Evolutionary conservation across 2,888 invertebrate species (phyloP), one percentile per base, ranked within the genome.

Genomic region (Phaonia tiefii): DNA sequence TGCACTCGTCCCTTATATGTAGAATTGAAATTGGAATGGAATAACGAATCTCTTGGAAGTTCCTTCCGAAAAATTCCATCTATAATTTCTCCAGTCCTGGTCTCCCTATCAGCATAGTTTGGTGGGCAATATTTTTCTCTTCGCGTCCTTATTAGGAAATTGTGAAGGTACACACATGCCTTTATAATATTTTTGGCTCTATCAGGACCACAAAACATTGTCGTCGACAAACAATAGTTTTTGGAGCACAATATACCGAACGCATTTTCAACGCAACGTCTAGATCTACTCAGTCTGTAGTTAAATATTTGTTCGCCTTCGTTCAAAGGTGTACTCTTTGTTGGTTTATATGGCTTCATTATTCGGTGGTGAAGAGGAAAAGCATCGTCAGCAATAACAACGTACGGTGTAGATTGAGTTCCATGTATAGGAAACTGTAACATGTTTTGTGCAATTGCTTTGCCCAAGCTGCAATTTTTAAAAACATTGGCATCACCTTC

Each of bases 401-500:
- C 56, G 15, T 26, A 56, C 1, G 58, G 44, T 1, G 25, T 56
- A 15, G 54, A 5, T 2, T 58, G 25, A 4, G 8, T 13, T 26
- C 11, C 10, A 25, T 56, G n/a, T 11, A 1, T 44, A 1, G 70
- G 70, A 25, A 56, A 56, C 7, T 8, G n/a, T 11, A 70, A 17
- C 25, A 42, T 31, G n/a, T 54, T 69, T 69, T 69, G 39, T 1
- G n/a, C 13, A n/a, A 69, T 69, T 31, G 70, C 58, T 26, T n/a
- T 26, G 10, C 51, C 72, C 60, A 63, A 58, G 0, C 49, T 17
- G 11, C 49, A 63, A 42, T 63, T 72, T 7, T 60, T 31, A 51
- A 73, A 72, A 1, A 72, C 31, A n/a, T 63, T 72, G n/a, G 63
- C 63, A 39, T 72, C 39, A 4, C 46, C 60, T 49, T 71, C 60